Percentiles rank a stretch among this genome's conserved stretches.
Conservation (phyloP, 2,797 vertebrate species). For the Pygocentrus nattereri region DNA sequence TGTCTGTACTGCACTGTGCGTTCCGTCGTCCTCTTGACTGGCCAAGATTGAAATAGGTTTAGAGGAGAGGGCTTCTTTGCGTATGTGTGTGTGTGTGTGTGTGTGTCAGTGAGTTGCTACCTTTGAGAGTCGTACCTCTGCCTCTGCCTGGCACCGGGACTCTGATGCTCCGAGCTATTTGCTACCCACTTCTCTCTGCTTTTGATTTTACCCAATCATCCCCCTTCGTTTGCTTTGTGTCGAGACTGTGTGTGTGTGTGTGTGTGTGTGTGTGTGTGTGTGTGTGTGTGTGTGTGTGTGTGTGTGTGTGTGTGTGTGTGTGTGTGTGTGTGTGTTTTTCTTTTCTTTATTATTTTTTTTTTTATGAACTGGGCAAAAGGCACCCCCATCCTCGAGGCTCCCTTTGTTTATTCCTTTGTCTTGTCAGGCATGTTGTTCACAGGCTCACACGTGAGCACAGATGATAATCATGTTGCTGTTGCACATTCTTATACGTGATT, state of each 20-base stretch:
- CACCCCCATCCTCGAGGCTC: conserved; percentile 16
- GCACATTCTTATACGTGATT: background rate
- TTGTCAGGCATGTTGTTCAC: background rate
- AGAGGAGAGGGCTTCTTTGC: conserved; percentile 55
- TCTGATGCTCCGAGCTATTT: conserved; percentile 47
- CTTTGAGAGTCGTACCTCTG: conserved; percentile 60
- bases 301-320: too few relatives aligned
- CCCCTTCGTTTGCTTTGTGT: background rate
- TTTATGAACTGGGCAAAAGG: conserved; percentile 1
- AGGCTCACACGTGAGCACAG: background rate
- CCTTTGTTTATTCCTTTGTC: conserved; percentile 42
- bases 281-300: too few relatives aligned
- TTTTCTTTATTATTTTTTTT: background rate
- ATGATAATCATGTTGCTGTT: conserved; percentile 5
- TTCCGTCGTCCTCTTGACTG: conserved; percentile 1
- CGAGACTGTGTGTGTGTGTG: background rate
- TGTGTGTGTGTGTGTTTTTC: too few relatives aligned
- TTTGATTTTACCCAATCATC: conserved; percentile 17
- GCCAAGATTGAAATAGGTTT: conserved; percentile 57
- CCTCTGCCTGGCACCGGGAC: conserved; percentile 61
- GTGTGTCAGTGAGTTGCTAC: conserved; percentile 60
- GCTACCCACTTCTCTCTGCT: conserved; percentile 7
- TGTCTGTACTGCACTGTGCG: conserved; percentile 11
- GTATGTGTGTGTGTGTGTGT: background rate
- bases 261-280: too few relatives aligned